A percentile compares a stretch with the other conserved stretches of the same genome.
These are phyloP conservation scores for Melinopterus prodromus DNA, from an alignment of 2,888 invertebrate genomes.

Conservation along the genomic window DNA sequence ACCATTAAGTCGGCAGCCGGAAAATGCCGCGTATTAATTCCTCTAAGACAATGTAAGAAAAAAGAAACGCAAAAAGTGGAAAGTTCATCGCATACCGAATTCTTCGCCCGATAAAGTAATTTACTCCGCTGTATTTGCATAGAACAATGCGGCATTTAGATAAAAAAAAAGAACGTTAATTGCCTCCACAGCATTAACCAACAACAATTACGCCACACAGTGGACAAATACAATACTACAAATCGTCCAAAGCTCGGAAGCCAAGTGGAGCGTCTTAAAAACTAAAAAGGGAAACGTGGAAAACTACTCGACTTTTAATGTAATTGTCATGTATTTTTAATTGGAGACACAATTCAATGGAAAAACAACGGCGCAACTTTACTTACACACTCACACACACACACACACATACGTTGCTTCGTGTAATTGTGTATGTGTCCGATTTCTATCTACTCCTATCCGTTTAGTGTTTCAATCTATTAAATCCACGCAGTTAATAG, in stretches of 20 bases:
- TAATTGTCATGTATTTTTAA: conserved; percentile 50
- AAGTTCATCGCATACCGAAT: conserved; percentile 17
- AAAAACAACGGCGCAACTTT: conserved; percentile 25
- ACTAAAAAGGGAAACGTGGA: conserved; percentile 48
- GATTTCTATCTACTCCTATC: conserved; percentile 30
- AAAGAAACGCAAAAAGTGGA: conserved; percentile 12
- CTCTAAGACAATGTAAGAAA: not conserved
- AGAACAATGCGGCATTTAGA: conserved; percentile 37
- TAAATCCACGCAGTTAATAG: conserved; percentile 12
- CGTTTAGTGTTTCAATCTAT: conserved; percentile 14
- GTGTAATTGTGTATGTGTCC: conserved; percentile 20
- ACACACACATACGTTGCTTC: conserved; percentile 11
- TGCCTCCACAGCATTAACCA: conserved; percentile 23
- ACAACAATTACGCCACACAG: conserved; percentile 27
- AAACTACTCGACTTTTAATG: conserved; percentile 52
- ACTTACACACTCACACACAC: conserved; percentile 16
- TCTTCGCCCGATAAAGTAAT: conserved; percentile 30
- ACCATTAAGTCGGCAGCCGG: not conserved
- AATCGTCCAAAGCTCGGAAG: conserved; percentile 23
- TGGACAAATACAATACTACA: conserved; percentile 24
- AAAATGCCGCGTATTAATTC: not conserved
- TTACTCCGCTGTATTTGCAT: conserved; percentile 33
- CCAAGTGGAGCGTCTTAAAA: conserved; percentile 43
- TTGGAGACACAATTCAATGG: conserved; percentile 39
- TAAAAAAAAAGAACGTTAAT: conserved; percentile 26